Evolutionary conservation across 2,888 invertebrate genomes (phyloP), one percentile per base, ranked within the genome.

Genomic region (Chirona hameri): DNA sequence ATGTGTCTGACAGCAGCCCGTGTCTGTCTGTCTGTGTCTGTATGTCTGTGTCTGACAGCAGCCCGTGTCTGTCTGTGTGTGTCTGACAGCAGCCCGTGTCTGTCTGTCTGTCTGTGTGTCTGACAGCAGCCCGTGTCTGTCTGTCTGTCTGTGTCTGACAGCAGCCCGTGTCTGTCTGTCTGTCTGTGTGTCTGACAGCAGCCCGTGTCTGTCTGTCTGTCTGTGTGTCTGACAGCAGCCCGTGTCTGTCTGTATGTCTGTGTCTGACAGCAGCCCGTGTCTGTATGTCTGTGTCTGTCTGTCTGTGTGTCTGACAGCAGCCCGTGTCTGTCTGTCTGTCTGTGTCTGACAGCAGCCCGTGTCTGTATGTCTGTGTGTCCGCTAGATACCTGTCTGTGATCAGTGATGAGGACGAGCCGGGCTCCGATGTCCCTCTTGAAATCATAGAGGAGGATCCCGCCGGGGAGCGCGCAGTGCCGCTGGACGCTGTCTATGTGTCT

Each of bases 161-260:
- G 81, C n/a, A n/a, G n/a, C n/a, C n/a, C n/a, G n/a, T n/a, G n/a
- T n/a, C 82, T 15, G 81, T 82, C 21, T 82, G 69, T 69, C 83
- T 82, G 81, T 81, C 29, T 31, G 15, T 72, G 72, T 72, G 9
- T 31, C 14, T n/a, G 39, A 39, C 39, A 39, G 39, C 39, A 39
- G 39, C 7, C 39, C 7, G 39, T 39, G 39, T 39, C 4, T 39
- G 39, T 39, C 4, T n/a, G n/a, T n/a, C n/a, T 39, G 39, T 39
- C 39, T 39, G 39, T 39, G 39, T 39, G 39, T 39, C 39, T 2
- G 39, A 39, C 82, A 46, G 81, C n/a, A n/a, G n/a, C n/a, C n/a
- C n/a, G n/a, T n/a, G n/a, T 48, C 12, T 48, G 48, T 10, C 48
- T 48, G 48, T 48, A 48, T 48, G 7, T 48, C 48, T n/a, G 48